Evolutionary conservation across 2,113 vertebrate genomes (phyloP), one percentile per base, ranked within the genome.

Genomic region (Balaeniceps rex): DNA sequence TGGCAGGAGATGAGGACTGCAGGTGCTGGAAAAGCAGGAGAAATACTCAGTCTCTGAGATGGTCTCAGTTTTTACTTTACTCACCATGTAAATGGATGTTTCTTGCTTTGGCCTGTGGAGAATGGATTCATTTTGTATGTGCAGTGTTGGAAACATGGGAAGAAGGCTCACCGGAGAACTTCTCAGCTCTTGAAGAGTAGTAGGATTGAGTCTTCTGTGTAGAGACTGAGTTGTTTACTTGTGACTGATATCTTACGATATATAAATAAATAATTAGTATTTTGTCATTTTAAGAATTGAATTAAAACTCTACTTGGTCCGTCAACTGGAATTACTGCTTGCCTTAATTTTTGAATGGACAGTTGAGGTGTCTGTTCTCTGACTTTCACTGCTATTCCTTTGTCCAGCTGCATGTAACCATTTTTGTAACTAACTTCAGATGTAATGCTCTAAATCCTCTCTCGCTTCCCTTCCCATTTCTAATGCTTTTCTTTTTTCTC

Each of bases 401-500:
- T 88, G 71, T 91, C 58, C 33, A 83, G 64, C 83, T 89, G 94
- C 88, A 86, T 68, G 90, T 79, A 66, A 46, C 46, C 15, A 0
- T 46, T 61, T 89, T 57, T 13, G 16, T 55, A 46, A 87, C 66
- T 78, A 60, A 70, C 70, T 66, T 71, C 29, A 24, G 61, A 22
- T 69, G 44, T 42, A 55, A 17, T 33, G 26, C 68, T 86, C 33
- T 89, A 2, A 70, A 33, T 55, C 29, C 46, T 44, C 40, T 58
- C 3, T 49, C 14, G 14, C 38, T 60, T 78, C 85, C 58, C 22
- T 74, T 63, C 15, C 63, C 65, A 25, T 5, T 66, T 91, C 97
- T 98, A 94, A 98, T 49, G 51, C 94, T 96, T 94, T 93, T 93
- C 85, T 94, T 95, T 86, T 93, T 68, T 98, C 86, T 98, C 93